phyloP scores from a whole-genome alignment of 2,888 invertebrate genomes.

The Podabrus alpinus region DNA sequence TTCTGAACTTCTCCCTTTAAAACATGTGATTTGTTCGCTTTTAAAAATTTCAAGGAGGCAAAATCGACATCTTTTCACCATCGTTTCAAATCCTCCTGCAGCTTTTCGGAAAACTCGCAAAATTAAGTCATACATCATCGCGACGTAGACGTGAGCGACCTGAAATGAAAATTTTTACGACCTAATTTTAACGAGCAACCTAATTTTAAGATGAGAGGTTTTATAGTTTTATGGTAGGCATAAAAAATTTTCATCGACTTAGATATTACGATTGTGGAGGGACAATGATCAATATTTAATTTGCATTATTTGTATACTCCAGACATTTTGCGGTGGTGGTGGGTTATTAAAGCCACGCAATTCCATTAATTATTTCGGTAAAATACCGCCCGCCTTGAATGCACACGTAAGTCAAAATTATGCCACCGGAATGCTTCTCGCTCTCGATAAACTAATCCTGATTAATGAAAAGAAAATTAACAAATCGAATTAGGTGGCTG shows the following conservation, averaged over 20 bases:
- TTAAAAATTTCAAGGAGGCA: neutral
- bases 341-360: neutral
- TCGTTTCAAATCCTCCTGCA: neutral
- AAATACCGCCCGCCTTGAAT: neutral
- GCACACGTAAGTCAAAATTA: neutral
- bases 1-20: neutral
- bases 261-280: neutral
- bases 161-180: neutral
- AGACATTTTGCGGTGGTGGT: neutral
- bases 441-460: neutral
- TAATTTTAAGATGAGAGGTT: neutral
- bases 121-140: slow-evolving; percentile 1
- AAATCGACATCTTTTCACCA: neutral
- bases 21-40: neutral
- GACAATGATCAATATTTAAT: neutral
- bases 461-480: neutral
- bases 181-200: neutral
- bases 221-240: neutral
- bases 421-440: neutral
- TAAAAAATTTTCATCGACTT: neutral
- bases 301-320: neutral
- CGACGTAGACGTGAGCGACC: neutral
- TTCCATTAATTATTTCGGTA: neutral
- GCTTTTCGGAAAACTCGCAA: neutral
- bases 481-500: neutral